These are phyloP conservation scores for Poeciliopsis presidionis DNA, from an alignment of 2,797 vertebrate genomes.

Conservation along the genomic window DNA sequence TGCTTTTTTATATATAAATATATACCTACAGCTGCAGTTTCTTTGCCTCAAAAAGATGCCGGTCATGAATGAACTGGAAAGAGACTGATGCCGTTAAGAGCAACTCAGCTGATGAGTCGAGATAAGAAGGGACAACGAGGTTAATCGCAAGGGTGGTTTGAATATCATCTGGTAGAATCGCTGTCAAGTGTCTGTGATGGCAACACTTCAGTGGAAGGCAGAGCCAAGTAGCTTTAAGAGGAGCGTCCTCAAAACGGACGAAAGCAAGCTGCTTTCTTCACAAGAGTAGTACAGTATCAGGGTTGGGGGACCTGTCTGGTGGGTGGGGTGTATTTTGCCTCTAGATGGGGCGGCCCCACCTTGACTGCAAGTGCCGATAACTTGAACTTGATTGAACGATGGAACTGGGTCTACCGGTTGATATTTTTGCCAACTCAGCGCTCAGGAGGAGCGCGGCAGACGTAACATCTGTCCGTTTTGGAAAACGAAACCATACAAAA, in stretches of 20 bases:
- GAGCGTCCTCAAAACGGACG: background rate
- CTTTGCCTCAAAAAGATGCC: background rate
- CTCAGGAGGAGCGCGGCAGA: too few species aligned
- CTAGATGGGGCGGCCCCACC: too few species aligned
- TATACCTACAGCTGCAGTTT: background rate
- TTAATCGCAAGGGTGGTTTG: background rate
- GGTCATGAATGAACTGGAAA: background rate
- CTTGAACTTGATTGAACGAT: background rate
- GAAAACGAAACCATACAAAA: too few species aligned
- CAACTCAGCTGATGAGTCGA: background rate
- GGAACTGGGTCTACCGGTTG: background rate
- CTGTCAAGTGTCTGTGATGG: slow-evolving; percentile 1
- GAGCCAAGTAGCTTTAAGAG: background rate
- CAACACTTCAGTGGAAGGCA: background rate
- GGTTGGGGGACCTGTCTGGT: background rate
- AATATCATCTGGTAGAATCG: background rate
- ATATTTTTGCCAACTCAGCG: background rate
- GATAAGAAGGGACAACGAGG: background rate
- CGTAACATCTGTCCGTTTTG: too few species aligned
- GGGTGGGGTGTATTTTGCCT: background rate
- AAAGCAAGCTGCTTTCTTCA: background rate
- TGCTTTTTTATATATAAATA: background rate
- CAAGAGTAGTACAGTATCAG: background rate
- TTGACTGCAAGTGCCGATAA: too few species aligned
- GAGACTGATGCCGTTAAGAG: background rate